A percentile compares a stretch with the other conserved stretches of the same genome.
phyloP scores from a whole-genome alignment of 1,140 invertebrate species.

The Temnothorax longispinosus region DNA sequence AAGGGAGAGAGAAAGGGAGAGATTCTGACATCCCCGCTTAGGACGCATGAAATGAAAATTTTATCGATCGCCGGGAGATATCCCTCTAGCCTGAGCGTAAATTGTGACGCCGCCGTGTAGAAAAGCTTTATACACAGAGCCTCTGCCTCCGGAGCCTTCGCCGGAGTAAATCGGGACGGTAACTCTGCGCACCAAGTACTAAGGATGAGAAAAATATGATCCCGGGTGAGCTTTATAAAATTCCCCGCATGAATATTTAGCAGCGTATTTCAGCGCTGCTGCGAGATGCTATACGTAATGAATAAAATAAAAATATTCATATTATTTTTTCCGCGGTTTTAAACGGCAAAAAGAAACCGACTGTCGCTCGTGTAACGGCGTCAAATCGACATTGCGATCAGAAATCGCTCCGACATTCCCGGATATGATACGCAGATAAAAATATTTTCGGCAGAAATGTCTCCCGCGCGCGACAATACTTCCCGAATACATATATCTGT shows the following conservation, averaged over 20 bases:
- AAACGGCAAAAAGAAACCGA: background rate
- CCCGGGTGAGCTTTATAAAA: conserved; percentile 3
- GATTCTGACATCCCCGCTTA: conserved; percentile 43
- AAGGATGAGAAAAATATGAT: conserved; percentile 42
- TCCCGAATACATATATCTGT: background rate
- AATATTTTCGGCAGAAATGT: background rate
- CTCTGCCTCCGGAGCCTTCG: background rate
- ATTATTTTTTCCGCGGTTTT: background rate
- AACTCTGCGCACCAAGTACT: background rate
- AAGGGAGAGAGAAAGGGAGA: background rate
- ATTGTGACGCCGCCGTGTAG: conserved; percentile 16
- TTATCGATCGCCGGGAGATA: conserved; percentile 45
- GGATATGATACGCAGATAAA: conserved; percentile 1
- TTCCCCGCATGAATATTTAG: background rate
- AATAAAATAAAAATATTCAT: conserved; percentile 7
- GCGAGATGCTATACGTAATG: background rate
- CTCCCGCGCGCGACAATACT: background rate
- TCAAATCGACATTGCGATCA: background rate
- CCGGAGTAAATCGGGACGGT: conserved; percentile 32
- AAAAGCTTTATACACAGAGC: background rate
- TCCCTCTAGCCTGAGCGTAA: conserved; percentile 14
- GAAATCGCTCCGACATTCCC: background rate
- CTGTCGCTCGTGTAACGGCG: background rate
- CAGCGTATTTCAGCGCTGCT: background rate
- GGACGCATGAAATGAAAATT: conserved; percentile 60